Conservation (phyloP, 2,797 vertebrate genomes). For the Dermochelys coriacea region DNA sequence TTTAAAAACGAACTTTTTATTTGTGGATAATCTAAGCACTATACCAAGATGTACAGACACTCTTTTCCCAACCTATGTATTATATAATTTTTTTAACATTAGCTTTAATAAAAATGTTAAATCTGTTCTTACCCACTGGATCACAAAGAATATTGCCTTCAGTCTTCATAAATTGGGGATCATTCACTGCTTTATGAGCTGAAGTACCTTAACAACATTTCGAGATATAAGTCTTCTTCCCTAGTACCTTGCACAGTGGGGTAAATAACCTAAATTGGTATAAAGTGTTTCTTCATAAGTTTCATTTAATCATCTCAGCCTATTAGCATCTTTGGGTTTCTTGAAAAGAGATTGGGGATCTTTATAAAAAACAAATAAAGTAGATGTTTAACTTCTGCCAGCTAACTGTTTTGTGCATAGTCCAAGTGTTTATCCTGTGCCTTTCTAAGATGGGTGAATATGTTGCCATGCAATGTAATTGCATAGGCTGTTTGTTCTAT, state of each 20-base stretch:
- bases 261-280: background rate
- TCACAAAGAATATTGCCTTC: background rate
- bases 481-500: background rate
- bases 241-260: background rate
- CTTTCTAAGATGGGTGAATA: background rate
- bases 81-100: too few relatives aligned
- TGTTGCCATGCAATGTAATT: background rate
- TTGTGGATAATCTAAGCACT: too few relatives aligned
- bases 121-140: background rate
- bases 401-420: background rate
- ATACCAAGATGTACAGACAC: too few relatives aligned
- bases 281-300: background rate
- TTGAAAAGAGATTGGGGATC: background rate
- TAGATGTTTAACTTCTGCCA: background rate
- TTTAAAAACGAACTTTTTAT: too few relatives aligned
- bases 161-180: background rate
- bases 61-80: too few relatives aligned
- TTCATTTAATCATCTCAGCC: background rate
- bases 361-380: background rate
- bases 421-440: background rate
- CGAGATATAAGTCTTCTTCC: background rate
- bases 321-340: background rate
- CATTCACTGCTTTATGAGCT: fast-evolving
- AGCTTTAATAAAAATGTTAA: too few relatives aligned
- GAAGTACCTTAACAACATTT: background rate